Conservation (phyloP, 2,888 invertebrate genomes). For the Tetramorium bicarinatum region DNA sequence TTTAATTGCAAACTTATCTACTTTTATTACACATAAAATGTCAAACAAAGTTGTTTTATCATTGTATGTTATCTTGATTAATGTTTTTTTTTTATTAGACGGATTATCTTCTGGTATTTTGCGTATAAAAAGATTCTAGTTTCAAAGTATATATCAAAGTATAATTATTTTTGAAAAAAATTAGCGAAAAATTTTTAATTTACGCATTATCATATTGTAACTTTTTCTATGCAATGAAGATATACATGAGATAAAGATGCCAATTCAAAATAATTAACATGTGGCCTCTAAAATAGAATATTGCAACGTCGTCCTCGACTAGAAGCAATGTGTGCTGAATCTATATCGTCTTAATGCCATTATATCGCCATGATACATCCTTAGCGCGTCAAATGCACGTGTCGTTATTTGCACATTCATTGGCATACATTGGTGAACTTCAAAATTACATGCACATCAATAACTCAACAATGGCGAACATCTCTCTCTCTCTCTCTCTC, state of each 20-base stretch:
- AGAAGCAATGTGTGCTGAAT: constrained; percentile 73
- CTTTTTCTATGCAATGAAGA: not conserved
- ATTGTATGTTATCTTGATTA: not conserved
- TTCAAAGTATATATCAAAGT: too few species aligned
- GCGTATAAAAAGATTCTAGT: not conserved
- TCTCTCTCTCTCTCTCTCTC: not conserved
- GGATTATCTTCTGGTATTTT: not conserved
- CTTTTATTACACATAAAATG: not conserved
- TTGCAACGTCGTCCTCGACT: constrained; percentile 58
- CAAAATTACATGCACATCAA: not conserved
- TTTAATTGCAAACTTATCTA: not conserved
- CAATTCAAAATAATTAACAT: constrained; percentile 45
- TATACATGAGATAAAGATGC: not conserved
- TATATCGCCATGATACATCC: constrained; percentile 25
- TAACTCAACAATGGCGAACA: not conserved
- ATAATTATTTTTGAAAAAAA: not conserved
- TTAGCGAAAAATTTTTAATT: not conserved
- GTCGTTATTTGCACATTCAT: constrained; percentile 11
- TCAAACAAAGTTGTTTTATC: not conserved
- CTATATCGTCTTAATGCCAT: constrained; percentile 66
- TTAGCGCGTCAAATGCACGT: constrained; percentile 10
- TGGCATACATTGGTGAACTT: not conserved
- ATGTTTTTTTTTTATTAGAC: not conserved
- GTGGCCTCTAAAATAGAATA: constrained; percentile 63
- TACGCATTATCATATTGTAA: not conserved